Base-by-base conservation (phyloP, 2,797 vertebrate species). In the Cynopterus sphinx region DNA sequence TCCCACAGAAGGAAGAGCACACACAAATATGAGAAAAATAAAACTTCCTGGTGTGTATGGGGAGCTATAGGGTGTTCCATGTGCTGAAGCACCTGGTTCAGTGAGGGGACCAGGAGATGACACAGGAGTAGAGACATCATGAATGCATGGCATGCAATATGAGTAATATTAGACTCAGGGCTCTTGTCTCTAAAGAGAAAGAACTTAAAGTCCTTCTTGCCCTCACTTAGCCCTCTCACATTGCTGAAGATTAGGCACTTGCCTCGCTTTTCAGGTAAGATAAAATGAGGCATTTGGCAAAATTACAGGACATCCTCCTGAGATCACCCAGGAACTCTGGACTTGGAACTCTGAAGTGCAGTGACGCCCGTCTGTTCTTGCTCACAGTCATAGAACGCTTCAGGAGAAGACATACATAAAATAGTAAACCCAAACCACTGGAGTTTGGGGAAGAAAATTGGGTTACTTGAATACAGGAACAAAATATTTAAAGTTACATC, bases 401-500 rank as follows among this genome's bases (percentile, higher is more conserved):
- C 68, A 67, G 36, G 87, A 33, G 78, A 79, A 4, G 10, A 61
- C 9, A 6, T 11, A 10, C 28, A 28, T 89, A n/a, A 67, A 43
- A 93, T 49, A 51, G 51, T 22, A 61, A 70, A 49, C 71, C 77
- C 59, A 39, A 74, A 75, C 55, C 53, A 41, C 71, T 91, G 36
- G 41, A 46, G 15, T 55, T 53, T 39, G 2, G 33, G 16, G 11
- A 33, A 65, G 79, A 49, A 68, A 41, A 73, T 0, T n/a, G 61
- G 24, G 57, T 53, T 86, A 91, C 71, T 83, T 81, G 6, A 70
- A 53, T n/a, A 84, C 9, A 83, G 15, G n/a, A 19, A 46, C 13
- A 91, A 16, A 93, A 87, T 55, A 33, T 55, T 53, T n/a, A 87
- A 83, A 91, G 81, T 79, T 43, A 81, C 36, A 67, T 67, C 67